Conservation (phyloP, 2,797 vertebrate genomes). For the Miichthys miiuy region DNA sequence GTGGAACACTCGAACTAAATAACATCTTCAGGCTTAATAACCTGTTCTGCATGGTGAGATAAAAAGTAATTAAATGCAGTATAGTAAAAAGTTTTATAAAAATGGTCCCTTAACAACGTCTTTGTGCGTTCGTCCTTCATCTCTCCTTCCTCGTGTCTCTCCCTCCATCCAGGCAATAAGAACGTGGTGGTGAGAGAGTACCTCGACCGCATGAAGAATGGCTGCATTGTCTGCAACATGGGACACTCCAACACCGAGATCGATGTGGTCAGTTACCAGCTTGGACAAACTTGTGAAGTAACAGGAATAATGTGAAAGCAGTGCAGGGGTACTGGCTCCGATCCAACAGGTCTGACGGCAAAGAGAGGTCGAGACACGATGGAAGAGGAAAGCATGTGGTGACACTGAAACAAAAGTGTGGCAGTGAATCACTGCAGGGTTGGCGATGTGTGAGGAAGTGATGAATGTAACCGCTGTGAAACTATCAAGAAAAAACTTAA, state of each 20-base stretch:
- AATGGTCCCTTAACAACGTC: background rate
- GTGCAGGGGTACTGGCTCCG: background rate
- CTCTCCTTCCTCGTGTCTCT: background rate
- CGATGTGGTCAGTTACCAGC: slow-evolving; percentile 91
- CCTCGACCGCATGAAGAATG: slow-evolving; percentile 97
- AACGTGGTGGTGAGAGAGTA: slow-evolving; percentile 97
- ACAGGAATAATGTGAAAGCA: background rate
- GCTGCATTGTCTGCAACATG: slow-evolving; percentile 99
- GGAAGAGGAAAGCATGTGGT: background rate
- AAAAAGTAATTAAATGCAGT: slow-evolving; percentile 29
- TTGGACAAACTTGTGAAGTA: background rate
- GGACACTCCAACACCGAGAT: slow-evolving; percentile 99
- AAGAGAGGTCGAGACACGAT: background rate
- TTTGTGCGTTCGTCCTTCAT: background rate
- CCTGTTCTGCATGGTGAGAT: background rate
- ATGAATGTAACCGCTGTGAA: too few species aligned
- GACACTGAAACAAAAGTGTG: background rate
- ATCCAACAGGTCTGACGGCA: background rate
- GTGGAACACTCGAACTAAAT: slow-evolving; percentile 9
- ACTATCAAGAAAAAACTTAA: too few species aligned
- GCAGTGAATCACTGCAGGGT: too few species aligned
- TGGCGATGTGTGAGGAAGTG: too few species aligned
- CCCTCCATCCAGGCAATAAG: slow-evolving; percentile 90
- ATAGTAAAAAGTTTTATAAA: background rate
- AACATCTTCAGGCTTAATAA: slow-evolving; percentile 33